Base-by-base conservation (phyloP, 2,113 vertebrate genomes). In the Dromas ardeola region DNA sequence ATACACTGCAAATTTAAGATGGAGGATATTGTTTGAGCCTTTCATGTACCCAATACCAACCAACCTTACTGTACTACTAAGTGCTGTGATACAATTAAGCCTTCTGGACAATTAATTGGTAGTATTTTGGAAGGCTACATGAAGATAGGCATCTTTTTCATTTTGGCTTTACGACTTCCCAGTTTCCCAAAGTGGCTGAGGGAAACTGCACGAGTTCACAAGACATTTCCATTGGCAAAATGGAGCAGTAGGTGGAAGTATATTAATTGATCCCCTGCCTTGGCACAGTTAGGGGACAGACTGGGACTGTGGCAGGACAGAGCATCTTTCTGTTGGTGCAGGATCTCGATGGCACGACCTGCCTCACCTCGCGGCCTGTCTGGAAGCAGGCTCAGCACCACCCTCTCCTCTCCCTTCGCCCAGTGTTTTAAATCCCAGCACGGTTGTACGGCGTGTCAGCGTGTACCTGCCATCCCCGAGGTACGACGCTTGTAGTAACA, bases 341-440 rank as follows among this genome's bases (percentile, higher is more conserved):
- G 72, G 27, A 29, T 15, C 62, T 38, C 2, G 3, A 4, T 7
- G 21, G 23, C 52, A 38, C 0, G 1, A 55, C 27, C 14, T 1
- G 65, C 22, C 38, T 79, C 23, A 17, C 34, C 0, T 85, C 22
- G 15, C 26, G 0, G 2, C 12, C 59, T 23, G 45, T 11, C 56
- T 29, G 62, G 56, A 10, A 42, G 15, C 40, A 15, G 38, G 58
- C 50, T 62, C 38, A 32, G 59, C 59, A 67, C 34, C 63, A 65
- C 29, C 34, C 70, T 71, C 22, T 52, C 10, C 42, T 16, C 65
- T 42, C n/a, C 76, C 18, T 88, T 36, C 62, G 70, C 40, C 34
- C 10, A 2, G 36, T 11, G 26, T 30, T 72, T 53, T 30, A n/a
- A 56, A 67, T 56, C 32, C 65, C 53, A 80, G 78, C 13, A 3